phyloP scores from a whole-genome alignment of 2,888 invertebrate species.

The Drosophila mercatorum region DNA sequence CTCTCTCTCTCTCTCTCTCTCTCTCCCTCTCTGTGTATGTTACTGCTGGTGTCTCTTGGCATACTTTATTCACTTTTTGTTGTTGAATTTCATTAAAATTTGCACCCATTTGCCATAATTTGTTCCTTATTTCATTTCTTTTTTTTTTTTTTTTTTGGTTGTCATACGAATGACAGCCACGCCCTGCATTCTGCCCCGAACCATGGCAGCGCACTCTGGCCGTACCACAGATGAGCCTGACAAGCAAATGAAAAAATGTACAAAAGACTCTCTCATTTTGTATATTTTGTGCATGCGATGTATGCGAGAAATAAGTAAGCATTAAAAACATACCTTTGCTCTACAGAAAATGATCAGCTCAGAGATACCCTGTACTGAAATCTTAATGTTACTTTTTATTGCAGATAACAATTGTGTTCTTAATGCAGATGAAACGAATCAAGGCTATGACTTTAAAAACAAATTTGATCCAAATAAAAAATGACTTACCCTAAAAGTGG shows the following conservation, averaged over 20 bases:
- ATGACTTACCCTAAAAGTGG: too few species aligned
- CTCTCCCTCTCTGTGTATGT: background rate
- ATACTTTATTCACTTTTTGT: slow-evolving; percentile 55
- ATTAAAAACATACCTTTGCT: slow-evolving; percentile 6
- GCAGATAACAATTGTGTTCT: too few species aligned
- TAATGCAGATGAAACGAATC: too few species aligned
- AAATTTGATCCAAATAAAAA: too few species aligned
- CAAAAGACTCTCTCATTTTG: slow-evolving; percentile 49
- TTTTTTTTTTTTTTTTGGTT: slow-evolving; percentile 29
- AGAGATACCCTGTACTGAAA: background rate
- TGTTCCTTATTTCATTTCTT: slow-evolving; percentile 50
- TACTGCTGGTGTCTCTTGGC: slow-evolving; percentile 23
- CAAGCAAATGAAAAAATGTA: slow-evolving; percentile 68
- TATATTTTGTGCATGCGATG: slow-evolving; percentile 40
- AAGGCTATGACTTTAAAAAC: too few species aligned
- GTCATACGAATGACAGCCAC: slow-evolving; percentile 64
- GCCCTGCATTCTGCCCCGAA: slow-evolving; percentile 10
- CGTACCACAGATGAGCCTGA: slow-evolving; percentile 75
- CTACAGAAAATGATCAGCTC: background rate
- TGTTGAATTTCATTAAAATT: slow-evolving; percentile 79
- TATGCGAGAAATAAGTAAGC: slow-evolving; percentile 26
- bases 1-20: background rate
- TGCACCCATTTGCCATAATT: slow-evolving; percentile 80
- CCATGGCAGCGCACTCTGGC: slow-evolving; percentile 13
- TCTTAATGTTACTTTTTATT: too few species aligned